Percentiles rank a stretch among this genome's conserved stretches.
Conservation (phyloP, 2,797 vertebrate species). For the Mus caroli region DNA sequence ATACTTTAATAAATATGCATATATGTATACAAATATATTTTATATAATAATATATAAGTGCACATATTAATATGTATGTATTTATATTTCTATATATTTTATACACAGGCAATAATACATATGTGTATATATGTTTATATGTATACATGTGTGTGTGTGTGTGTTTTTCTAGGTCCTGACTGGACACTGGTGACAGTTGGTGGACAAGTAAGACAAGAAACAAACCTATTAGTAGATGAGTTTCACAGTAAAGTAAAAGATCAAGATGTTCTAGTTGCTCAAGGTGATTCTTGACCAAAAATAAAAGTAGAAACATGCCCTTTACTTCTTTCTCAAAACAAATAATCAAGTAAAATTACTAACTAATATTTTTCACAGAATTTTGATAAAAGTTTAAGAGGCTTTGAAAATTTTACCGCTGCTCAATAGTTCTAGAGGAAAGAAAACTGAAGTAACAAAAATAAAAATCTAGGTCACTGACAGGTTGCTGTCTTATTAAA, state of each 20-base stretch:
- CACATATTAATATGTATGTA: not conserved
- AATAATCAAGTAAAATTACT: not conserved
- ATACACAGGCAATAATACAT: not conserved
- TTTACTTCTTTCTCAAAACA: constrained; percentile 13
- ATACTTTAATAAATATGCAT: no score
- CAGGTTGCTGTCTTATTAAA: not conserved
- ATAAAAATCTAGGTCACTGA: not conserved
- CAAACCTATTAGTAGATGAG: not conserved
- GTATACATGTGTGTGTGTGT: not conserved
- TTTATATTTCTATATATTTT: not conserved
- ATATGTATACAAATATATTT: no score
- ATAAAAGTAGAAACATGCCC: not conserved
- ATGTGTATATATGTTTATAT: not conserved
- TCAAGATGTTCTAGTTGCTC: not conserved
- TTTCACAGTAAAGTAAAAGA: not conserved
- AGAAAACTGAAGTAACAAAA: not conserved
- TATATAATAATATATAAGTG: no score
- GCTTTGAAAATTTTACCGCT: fast-evolving
- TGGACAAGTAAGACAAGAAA: not conserved
- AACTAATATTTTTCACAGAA: not conserved
- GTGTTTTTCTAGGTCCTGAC: not conserved
- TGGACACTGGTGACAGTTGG: not conserved
- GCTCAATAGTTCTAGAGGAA: not conserved
- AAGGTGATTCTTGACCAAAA: not conserved
- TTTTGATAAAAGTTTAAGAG: not conserved